Percentiles rank a stretch among this genome's conserved stretches.
phyloP scores from a whole-genome alignment of 2,797 vertebrate genomes.

The Capromys pilorides region DNA sequence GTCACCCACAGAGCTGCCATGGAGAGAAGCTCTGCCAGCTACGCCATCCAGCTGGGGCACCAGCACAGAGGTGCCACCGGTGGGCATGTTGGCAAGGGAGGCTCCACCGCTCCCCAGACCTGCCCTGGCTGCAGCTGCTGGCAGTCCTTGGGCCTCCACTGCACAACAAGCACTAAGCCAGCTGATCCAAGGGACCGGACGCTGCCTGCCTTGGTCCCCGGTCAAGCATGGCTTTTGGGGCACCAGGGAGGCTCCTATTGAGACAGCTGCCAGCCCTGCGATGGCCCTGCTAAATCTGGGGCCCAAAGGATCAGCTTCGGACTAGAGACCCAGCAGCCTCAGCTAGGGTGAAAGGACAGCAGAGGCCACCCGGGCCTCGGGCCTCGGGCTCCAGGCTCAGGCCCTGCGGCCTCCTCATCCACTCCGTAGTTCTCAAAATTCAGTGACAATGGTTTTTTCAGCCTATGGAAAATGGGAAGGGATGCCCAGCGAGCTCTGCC shows the following conservation, averaged over 20 bases:
- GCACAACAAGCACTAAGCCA: neutral
- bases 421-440: conserved; percentile 17
- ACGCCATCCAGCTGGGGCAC: neutral
- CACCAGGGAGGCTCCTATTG: neutral
- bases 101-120: neutral
- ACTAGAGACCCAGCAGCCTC: neutral
- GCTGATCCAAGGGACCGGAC: neutral
- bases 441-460: conserved; percentile 8
- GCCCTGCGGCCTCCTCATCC: neutral
- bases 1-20: neutral
- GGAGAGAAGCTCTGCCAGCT: neutral
- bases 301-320: neutral
- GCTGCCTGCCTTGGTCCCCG: neutral
- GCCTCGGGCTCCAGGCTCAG: neutral
- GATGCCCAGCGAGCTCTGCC: neutral
- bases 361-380: neutral
- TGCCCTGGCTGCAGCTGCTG: neutral
- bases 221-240: neutral
- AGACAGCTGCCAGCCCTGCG: neutral
- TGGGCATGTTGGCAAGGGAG: neutral
- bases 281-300: neutral
- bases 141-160: neutral
- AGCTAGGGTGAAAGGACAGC: neutral
- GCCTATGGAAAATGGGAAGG: neutral
- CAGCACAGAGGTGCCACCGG: neutral